phyloP scores from a whole-genome alignment of 2,888 invertebrate species.

The Busseola fusca region DNA sequence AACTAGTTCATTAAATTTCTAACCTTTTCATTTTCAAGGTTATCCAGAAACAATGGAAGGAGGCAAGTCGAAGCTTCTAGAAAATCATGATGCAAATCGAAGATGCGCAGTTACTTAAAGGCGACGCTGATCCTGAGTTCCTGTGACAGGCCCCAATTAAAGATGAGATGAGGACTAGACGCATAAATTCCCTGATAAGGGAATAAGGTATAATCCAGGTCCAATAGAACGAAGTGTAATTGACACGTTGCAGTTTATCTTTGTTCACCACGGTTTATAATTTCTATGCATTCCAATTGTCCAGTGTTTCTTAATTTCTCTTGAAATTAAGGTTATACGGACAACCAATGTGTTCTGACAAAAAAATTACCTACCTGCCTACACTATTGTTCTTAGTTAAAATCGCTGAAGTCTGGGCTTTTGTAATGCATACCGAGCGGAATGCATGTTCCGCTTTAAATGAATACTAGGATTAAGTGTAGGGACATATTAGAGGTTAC shows the following conservation, averaged over 20 bases:
- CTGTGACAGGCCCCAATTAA: conserved; percentile 1
- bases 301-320: conserved; percentile 43
- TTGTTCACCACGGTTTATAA: conserved; percentile 45
- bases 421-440: conserved; percentile 49
- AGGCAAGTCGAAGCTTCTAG: conserved; percentile 35
- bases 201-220: conserved; percentile 55
- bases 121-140: background rate
- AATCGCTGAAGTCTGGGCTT: conserved; percentile 25
- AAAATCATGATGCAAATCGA: conserved; percentile 23
- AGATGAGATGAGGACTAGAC: conserved; percentile 29
- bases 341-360: too few species aligned
- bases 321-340: conserved; percentile 12
- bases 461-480: conserved; percentile 28
- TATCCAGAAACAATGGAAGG: conserved; percentile 29
- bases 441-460: conserved; percentile 30
- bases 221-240: conserved; percentile 58
- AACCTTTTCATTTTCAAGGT: conserved; percentile 25
- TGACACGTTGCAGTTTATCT: conserved; percentile 58
- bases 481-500: conserved; percentile 34
- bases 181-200: conserved; percentile 11
- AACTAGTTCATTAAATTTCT: background rate
- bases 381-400: background rate
- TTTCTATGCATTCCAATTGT: conserved; percentile 52
- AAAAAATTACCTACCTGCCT: background rate
- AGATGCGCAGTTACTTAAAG: background rate